These are phyloP conservation scores for Trilocha varians DNA, from an alignment of 2,888 invertebrate species.

Conservation along the genomic window DNA sequence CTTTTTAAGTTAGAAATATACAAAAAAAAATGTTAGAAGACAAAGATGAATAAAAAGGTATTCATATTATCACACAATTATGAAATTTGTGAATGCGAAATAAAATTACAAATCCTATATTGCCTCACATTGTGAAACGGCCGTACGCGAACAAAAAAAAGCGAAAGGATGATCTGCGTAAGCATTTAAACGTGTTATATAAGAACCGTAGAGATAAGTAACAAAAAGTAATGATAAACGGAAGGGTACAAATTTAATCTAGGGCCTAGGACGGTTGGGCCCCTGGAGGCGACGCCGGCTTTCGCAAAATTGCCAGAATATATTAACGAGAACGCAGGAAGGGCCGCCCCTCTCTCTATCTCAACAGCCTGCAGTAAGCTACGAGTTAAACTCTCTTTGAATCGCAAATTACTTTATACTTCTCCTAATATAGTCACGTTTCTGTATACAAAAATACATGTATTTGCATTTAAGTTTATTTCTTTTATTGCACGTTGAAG, in stretches of 20 bases:
- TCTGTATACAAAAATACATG: background rate
- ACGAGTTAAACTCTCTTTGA: conserved; percentile 33
- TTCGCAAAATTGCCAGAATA: conserved; percentile 60
- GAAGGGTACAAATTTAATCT: conserved; percentile 58
- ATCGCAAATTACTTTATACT: conserved; percentile 30
- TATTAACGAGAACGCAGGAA: conserved; percentile 44
- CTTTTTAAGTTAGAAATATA: too few relatives aligned
- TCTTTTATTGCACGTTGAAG: too few relatives aligned
- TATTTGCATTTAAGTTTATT: too few relatives aligned
- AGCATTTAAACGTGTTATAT: background rate
- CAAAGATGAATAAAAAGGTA: too few relatives aligned
- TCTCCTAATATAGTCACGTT: background rate
- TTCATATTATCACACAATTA: too few relatives aligned
- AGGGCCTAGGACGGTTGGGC: conserved; percentile 35
- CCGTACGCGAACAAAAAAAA: too few relatives aligned
- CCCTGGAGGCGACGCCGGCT: conserved; percentile 26
- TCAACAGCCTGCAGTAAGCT: conserved; percentile 52
- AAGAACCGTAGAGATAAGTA: conserved; percentile 26
- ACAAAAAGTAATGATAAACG: conserved; percentile 45
- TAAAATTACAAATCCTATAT: too few relatives aligned
- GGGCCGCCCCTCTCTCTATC: conserved; percentile 49
- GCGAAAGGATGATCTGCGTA: too few relatives aligned
- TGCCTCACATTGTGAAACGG: too few relatives aligned
- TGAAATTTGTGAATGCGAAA: too few relatives aligned
- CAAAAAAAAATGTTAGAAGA: too few relatives aligned